These are phyloP conservation scores for Aptenodytes patagonicus DNA, from an alignment of 2,113 vertebrate species.

Conservation along the genomic window DNA sequence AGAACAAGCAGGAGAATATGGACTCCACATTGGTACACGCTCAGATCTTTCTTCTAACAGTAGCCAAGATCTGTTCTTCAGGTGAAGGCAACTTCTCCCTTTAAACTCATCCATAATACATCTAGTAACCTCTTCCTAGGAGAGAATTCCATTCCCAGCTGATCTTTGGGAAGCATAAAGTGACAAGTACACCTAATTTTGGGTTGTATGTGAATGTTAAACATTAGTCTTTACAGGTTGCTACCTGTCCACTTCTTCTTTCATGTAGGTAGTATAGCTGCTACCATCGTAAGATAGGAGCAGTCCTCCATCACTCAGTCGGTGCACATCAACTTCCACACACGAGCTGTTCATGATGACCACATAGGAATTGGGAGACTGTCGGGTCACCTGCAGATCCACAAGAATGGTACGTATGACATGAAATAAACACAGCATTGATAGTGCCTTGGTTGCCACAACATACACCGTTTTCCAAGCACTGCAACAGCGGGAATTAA, in stretches of 20 bases:
- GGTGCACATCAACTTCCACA: slow-evolving; percentile 93
- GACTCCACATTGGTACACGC: neutral
- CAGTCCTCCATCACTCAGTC: slow-evolving; percentile 93
- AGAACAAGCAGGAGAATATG: neutral
- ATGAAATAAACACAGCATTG: neutral
- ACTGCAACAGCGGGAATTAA: neutral
- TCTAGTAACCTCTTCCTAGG: neutral
- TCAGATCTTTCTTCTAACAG: neutral
- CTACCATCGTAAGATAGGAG: slow-evolving; percentile 95
- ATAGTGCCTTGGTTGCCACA: neutral
- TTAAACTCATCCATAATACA: neutral
- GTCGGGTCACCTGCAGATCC: slow-evolving; percentile 84
- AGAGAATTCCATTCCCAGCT: neutral
- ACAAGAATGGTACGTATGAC: neutral
- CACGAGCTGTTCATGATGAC: slow-evolving; percentile 94
- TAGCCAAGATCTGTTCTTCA: neutral
- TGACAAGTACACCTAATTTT: neutral
- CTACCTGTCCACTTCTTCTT: slow-evolving; percentile 96
- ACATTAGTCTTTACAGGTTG: neutral
- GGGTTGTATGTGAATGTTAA: neutral
- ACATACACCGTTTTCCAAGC: neutral
- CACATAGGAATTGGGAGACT: slow-evolving; percentile 96
- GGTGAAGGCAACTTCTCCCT: neutral
- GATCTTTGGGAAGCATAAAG: neutral
- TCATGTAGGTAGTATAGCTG: slow-evolving; percentile 99